phyloP scores from a whole-genome alignment of 2,888 invertebrate genomes.

The Agriopis leucophaearia region DNA sequence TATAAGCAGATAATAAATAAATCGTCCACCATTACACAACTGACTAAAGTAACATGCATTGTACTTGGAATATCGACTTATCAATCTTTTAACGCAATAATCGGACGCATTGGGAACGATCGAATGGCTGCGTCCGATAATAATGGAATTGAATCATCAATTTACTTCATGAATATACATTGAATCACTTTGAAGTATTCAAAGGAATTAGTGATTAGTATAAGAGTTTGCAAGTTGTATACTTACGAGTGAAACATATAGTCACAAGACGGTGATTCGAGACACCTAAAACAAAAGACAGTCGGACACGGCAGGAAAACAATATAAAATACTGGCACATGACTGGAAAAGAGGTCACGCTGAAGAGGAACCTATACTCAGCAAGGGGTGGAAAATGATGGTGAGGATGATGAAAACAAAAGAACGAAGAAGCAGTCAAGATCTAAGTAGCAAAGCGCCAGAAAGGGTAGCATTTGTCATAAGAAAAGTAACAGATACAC shows the following conservation, averaged over 20 bases:
- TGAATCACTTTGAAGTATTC: constrained; percentile 25
- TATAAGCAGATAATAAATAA: constrained; percentile 2
- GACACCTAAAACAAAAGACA: too few species aligned
- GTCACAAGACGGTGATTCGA: too few species aligned
- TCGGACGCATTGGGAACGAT: constrained; percentile 56
- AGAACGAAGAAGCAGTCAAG: too few species aligned
- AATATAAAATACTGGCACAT: too few species aligned
- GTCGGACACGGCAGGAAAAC: too few species aligned
- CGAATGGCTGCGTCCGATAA: constrained; percentile 47
- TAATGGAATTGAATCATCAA: constrained; percentile 37
- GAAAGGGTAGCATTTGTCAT: too few species aligned
- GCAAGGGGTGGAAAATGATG: too few species aligned
- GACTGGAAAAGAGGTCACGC: too few species aligned
- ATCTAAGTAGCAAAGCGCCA: too few species aligned
- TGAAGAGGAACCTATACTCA: too few species aligned
- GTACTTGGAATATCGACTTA: constrained; percentile 31
- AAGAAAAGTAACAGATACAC: too few species aligned
- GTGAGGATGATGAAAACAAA: too few species aligned
- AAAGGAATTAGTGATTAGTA: constrained; percentile 14
- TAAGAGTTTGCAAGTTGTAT: not conserved
- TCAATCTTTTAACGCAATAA: constrained; percentile 49
- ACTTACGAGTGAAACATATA: not conserved
- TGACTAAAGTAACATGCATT: not conserved
- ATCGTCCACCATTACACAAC: constrained; percentile 1
- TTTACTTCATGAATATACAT: constrained; percentile 25